phyloP scores from a whole-genome alignment of 2,113 vertebrate genomes.

The Lepidothrix coronata region DNA sequence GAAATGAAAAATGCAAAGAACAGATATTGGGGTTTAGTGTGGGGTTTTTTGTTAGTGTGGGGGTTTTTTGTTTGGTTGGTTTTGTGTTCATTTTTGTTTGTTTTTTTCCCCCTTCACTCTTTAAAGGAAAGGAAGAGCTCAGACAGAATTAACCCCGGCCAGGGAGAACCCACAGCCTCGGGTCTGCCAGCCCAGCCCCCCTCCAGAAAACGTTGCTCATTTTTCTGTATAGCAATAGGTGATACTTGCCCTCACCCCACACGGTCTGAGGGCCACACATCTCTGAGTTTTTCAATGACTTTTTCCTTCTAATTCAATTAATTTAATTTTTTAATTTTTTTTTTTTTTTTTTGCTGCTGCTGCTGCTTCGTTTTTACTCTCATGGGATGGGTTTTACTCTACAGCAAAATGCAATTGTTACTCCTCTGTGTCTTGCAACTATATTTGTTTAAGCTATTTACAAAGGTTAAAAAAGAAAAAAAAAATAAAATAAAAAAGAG shows the following conservation, averaged over 20 bases:
- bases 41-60: no score
- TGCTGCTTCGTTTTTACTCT: slow-evolving; percentile 27
- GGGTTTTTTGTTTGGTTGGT: no score
- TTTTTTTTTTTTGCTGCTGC: not conserved
- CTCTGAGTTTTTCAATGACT: not conserved
- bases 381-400: slow-evolving; percentile 55
- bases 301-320: not conserved
- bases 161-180: not conserved
- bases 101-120: not conserved
- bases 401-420: slow-evolving; percentile 59
- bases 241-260: fast-evolving
- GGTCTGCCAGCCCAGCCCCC: not conserved
- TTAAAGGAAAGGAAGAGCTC: not conserved
- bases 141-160: not conserved
- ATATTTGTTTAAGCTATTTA: slow-evolving; percentile 63
- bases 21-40: not conserved
- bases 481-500: not conserved
- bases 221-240: slow-evolving; percentile 48
- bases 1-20: not conserved
- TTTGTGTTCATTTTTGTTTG: no score
- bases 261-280: not conserved
- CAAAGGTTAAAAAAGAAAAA: slow-evolving; percentile 7
- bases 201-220: not conserved
- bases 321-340: not conserved
- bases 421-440: slow-evolving; percentile 60